Conservation (phyloP, 1,140 invertebrate species). For the Drosophila ambigua region DNA sequence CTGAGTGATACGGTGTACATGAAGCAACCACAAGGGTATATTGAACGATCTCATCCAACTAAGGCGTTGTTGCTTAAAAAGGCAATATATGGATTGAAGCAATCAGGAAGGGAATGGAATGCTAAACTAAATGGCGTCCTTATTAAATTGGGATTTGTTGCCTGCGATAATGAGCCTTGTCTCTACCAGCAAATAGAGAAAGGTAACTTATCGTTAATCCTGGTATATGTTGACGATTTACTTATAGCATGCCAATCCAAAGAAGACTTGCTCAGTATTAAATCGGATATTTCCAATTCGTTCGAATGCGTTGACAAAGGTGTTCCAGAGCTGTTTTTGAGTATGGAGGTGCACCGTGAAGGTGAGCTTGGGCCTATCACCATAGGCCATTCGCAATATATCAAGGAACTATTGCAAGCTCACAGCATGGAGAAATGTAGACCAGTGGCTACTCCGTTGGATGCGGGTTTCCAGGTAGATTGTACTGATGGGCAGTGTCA, state of each 20-base stretch:
- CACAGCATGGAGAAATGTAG: too few species aligned
- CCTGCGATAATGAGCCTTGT: background rate
- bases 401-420: background rate
- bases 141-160: background rate
- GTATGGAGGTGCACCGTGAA: slow-evolving; percentile 4
- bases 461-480: too few species aligned
- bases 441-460: too few species aligned
- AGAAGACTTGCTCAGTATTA: too few species aligned
- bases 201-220: too few species aligned
- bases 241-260: too few species aligned
- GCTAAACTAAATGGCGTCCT: slow-evolving; percentile 1
- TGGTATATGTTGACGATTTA: too few species aligned
- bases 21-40: too few species aligned
- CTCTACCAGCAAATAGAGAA: too few species aligned
- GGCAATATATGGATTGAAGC: slow-evolving; percentile 16
- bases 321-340: background rate
- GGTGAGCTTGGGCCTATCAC: background rate
- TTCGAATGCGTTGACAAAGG: background rate
- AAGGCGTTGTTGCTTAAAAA: slow-evolving; percentile 13
- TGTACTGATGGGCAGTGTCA: too few species aligned
- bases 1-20: background rate
- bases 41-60: too few species aligned
- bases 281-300: too few species aligned
- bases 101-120: slow-evolving; percentile 19
- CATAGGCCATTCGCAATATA: background rate